These are phyloP conservation scores for Mycalesis mineus DNA, from an alignment of 2,888 invertebrate genomes.

Conservation along the genomic window DNA sequence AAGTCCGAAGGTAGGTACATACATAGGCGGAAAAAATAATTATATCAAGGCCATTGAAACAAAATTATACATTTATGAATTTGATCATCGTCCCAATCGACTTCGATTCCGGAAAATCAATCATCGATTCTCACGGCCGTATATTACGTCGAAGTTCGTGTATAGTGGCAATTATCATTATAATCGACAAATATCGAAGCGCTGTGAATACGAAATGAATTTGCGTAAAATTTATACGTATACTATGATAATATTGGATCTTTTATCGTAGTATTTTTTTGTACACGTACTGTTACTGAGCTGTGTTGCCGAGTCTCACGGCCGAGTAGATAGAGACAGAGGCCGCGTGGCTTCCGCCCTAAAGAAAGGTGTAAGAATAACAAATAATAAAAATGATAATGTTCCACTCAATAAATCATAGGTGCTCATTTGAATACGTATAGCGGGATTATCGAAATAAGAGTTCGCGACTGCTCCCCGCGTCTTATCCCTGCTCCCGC, in stretches of 20 bases:
- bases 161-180: conserved; percentile 72
- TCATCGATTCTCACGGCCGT: conserved; percentile 73
- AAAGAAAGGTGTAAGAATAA: conserved; percentile 76
- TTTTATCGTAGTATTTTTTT: conserved; percentile 55
- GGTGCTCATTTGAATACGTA: conserved; percentile 76
- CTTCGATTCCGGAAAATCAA: conserved; percentile 68
- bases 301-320: conserved; percentile 68
- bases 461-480: conserved; percentile 57
- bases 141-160: conserved; percentile 70
- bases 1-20: conserved; percentile 4
- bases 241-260: conserved; percentile 74
- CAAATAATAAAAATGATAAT: conserved; percentile 80
- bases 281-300: conserved; percentile 44
- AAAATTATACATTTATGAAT: conserved; percentile 19
- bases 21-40: conserved; percentile 20
- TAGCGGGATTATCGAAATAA: conserved; percentile 71
- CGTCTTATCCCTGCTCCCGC: conserved; percentile 41
- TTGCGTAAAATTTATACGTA: conserved; percentile 78
- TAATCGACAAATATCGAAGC: conserved; percentile 68
- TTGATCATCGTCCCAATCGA: conserved; percentile 23
- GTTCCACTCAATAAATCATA: conserved; percentile 80
- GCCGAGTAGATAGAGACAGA: conserved; percentile 72
- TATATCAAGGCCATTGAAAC: conserved; percentile 23
- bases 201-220: conserved; percentile 72
- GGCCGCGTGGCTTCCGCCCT: conserved; percentile 77